Evolutionary conservation across 1,140 invertebrate genomes (phyloP).

Genomic region (Drosophila takahashii): DNA sequence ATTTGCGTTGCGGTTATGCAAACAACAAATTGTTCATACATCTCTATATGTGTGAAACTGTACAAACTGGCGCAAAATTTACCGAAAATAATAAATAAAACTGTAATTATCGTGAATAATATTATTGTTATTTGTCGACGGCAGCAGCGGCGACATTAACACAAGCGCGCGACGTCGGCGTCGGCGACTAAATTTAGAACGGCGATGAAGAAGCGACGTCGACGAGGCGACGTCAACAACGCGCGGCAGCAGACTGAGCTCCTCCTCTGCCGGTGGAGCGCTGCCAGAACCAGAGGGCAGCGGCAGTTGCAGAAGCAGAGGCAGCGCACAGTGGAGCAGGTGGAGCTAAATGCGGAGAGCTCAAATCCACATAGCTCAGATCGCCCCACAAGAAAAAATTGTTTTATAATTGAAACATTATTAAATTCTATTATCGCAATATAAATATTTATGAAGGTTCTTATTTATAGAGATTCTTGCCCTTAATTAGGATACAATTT

Average conservation of each 20-base stretch:
- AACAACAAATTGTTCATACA: conserved; percentile 27
- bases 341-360: not conserved
- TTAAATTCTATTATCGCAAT: too few species aligned
- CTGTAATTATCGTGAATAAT: conserved; percentile 43
- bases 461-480: too few species aligned
- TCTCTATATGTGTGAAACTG: conserved; percentile 6
- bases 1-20: conserved; percentile 43
- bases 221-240: conserved; percentile 51
- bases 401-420: too few species aligned
- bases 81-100: conserved; percentile 63
- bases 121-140: conserved; percentile 33
- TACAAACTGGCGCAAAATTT: conserved; percentile 48
- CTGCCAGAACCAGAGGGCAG: conserved; percentile 27
- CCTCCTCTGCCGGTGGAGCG: conserved; percentile 1
- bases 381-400: too few species aligned
- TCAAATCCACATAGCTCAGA: too few species aligned
- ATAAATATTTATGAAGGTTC: too few species aligned
- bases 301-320: conserved; percentile 4
- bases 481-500: too few species aligned
- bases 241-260: conserved; percentile 68
- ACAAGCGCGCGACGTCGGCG: conserved; percentile 57
- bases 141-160: conserved; percentile 59
- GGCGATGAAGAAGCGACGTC: conserved; percentile 22
- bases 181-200: conserved; percentile 72
- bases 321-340: conserved; percentile 25